Conservation (phyloP, 1,140 invertebrate species). For the Gryon sp. region DNA sequence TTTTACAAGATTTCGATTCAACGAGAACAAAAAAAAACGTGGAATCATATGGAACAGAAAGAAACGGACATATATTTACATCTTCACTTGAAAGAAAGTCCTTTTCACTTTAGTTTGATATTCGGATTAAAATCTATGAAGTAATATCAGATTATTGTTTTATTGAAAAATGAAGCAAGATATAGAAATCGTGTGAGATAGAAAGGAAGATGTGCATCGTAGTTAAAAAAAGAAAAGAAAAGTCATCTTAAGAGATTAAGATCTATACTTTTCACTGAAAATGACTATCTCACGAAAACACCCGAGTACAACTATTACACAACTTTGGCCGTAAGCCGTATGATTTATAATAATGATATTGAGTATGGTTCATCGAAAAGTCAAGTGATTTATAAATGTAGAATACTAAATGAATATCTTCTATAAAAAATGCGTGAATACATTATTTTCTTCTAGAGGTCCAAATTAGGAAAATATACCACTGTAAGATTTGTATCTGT, state of each 20-base stretch:
- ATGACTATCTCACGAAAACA: slow-evolving; percentile 23
- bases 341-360: slow-evolving; percentile 36
- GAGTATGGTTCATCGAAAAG: slow-evolving; percentile 36
- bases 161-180: too few relatives aligned
- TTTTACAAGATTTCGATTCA: slow-evolving; percentile 4
- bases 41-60: too few relatives aligned
- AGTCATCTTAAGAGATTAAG: too few relatives aligned
- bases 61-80: too few relatives aligned
- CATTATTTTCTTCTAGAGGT: slow-evolving; percentile 29
- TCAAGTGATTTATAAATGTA: slow-evolving; percentile 54
- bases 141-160: too few relatives aligned
- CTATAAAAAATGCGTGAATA: slow-evolving; percentile 53
- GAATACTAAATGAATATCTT: slow-evolving; percentile 42
- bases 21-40: neutral
- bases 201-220: too few relatives aligned
- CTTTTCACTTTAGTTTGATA: too few relatives aligned
- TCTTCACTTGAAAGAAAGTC: too few relatives aligned
- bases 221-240: too few relatives aligned
- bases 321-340: slow-evolving; percentile 24
- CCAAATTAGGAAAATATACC: slow-evolving; percentile 52
- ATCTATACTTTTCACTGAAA: slow-evolving; percentile 53
- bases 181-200: too few relatives aligned
- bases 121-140: too few relatives aligned
- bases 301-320: slow-evolving; percentile 5
- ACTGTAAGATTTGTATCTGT: slow-evolving; percentile 43